Base-by-base conservation (phyloP, 2,888 invertebrate genomes). In the Yponomeuta sedellus region DNA sequence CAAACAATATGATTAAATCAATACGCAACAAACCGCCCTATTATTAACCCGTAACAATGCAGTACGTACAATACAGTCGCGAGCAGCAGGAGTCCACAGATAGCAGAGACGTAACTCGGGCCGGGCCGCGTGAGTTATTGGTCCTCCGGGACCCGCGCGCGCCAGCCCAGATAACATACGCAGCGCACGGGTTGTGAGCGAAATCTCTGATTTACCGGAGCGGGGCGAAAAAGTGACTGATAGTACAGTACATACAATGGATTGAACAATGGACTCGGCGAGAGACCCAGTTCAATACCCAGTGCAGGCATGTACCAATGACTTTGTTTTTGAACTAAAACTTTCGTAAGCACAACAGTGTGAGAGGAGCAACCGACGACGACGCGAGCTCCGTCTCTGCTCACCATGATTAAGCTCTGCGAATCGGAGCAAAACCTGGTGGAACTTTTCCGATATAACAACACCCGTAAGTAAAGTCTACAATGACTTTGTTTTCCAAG, bases 41-140 rank as follows among this genome's bases (percentile, higher is more conserved):
- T 62, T 62, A 62, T 62, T 62, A 62, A 62, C 62, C 62, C 28
- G 28, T 59, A 59, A 59, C 59, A 52, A 52, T 59, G 59, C 62
- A 62, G 28, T 34, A 39, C n/a, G 28, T 34, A 39, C 28, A 62
- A 19, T 39, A 39, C 34, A 28, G 39, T 52, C 44, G 44, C 44
- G 44, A 52, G 44, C 44, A 52, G 44, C 16, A 52, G 44, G 44
- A 52, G 44, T 52, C 44, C 44, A 12, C 44, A 52, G 44, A 52
- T 52, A 52, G 44, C 16, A 52, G 44, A 52, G 44, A 52, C 44
- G 44, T 52, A 52, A 52, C 44, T 52, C 44, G 44, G 12, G 44
- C 44, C 34, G 34, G 8, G 67, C 66, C 68, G 68, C 22, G 68
- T 76, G 78, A 78, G 69, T 76, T 78, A 77, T 77, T 68, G 70